phyloP scores from a whole-genome alignment of 2,797 vertebrate genomes.

The Crocidura indochinensis region DNA sequence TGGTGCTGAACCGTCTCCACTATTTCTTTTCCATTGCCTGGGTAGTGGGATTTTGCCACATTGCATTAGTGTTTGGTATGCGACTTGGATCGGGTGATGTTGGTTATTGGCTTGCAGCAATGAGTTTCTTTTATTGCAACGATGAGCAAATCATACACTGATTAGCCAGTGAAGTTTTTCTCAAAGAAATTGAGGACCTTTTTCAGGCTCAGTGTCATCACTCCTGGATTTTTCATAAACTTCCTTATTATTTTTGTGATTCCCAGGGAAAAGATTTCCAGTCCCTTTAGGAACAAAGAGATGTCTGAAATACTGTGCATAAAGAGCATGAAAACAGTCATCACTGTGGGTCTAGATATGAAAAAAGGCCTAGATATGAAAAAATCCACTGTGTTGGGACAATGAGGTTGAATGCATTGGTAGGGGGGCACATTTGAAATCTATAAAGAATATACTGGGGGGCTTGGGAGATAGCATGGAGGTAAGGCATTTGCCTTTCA shows the following conservation, averaged over 20 bases:
- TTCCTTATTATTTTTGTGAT: conserved; percentile 94
- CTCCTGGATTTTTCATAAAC: conserved; percentile 89
- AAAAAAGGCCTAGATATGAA: conserved; percentile 98
- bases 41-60: conserved; percentile 73
- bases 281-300: conserved; percentile 95
- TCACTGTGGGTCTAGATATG: conserved; percentile 97
- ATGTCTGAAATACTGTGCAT: conserved; percentile 96
- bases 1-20: conserved; percentile 83
- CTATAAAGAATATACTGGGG: conserved; percentile 96
- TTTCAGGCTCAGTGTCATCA: conserved; percentile 89
- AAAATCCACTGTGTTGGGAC: conserved; percentile 97
- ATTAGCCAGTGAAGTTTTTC: conserved; percentile 93
- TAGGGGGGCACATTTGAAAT: conserved; percentile 94
- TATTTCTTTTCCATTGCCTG: conserved; percentile 74
- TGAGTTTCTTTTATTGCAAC: conserved; percentile 89
- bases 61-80: conserved; percentile 74
- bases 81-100: conserved; percentile 70
- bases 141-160: conserved; percentile 82
- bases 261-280: conserved; percentile 96
- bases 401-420: conserved; percentile 95
- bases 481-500: no score
- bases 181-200: conserved; percentile 88
- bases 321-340: conserved; percentile 98
- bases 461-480: no score
- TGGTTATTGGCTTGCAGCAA: conserved; percentile 89